A percentile compares a stretch with the other conserved stretches of the same genome.
Conservation (phyloP, 2,888 invertebrate species). For the Nemoura dubitans region DNA sequence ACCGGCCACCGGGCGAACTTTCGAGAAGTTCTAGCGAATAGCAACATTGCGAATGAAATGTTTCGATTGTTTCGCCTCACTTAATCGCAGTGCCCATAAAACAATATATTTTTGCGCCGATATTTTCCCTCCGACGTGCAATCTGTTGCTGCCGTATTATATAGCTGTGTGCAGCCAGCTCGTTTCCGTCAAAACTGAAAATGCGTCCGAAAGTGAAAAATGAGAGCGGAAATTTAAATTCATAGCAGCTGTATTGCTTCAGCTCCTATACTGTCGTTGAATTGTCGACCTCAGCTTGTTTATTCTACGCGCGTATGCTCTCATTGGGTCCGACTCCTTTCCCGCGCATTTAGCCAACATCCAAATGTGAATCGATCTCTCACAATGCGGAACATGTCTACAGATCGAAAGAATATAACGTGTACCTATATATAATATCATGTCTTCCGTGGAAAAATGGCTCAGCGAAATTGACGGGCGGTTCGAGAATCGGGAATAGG, state of each 20-base stretch:
- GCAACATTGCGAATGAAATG: background rate
- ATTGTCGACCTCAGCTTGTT: background rate
- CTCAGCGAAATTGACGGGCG: background rate
- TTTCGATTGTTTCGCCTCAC: background rate
- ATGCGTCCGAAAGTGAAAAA: background rate
- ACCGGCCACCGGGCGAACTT: background rate
- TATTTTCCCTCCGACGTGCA: background rate
- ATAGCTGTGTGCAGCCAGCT: background rate
- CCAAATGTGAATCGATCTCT: background rate
- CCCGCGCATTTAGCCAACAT: background rate
- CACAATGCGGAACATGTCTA: background rate
- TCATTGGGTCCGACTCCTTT: background rate
- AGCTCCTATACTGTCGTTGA: background rate
- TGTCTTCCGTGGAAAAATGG: background rate
- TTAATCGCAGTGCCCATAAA: background rate
- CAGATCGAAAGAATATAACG: background rate
- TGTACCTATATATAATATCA: background rate
- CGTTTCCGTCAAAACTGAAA: background rate
- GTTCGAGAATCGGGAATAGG: background rate
- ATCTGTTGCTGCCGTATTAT: background rate
- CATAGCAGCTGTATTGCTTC: background rate
- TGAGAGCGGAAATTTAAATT: conserved; percentile 12
- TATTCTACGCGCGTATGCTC: background rate
- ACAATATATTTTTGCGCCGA: background rate
- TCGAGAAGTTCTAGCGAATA: background rate